Evolutionary conservation across 1,140 invertebrate species (phyloP).

Genomic region (Zaprionus inermis): DNA sequence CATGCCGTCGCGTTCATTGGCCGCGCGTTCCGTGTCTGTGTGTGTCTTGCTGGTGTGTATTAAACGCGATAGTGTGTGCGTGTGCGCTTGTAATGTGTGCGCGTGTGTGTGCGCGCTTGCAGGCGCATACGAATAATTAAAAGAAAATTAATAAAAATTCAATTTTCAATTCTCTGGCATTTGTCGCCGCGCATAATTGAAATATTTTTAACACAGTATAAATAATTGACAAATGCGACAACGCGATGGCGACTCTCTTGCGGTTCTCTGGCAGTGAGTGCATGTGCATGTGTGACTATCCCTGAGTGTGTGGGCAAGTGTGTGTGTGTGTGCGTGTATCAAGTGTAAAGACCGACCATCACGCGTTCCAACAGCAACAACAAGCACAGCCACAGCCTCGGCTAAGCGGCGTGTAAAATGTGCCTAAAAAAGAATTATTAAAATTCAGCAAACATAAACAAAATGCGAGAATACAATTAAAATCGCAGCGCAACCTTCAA

Average conservation of each 20-base stretch:
- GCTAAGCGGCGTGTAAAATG: conserved; percentile 63
- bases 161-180: conserved; percentile 28
- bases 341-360: conserved; percentile 46
- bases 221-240: conserved; percentile 59
- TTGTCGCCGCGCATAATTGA: conserved; percentile 15
- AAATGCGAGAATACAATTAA: conserved; percentile 39
- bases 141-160: conserved; percentile 43
- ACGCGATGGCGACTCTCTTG: conserved; percentile 9
- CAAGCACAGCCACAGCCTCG: conserved; percentile 7
- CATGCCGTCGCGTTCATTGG: conserved; percentile 47
- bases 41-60: conserved; percentile 40
- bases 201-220: conserved; percentile 12
- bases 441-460: conserved; percentile 76
- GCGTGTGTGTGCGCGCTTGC: background rate
- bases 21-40: conserved; percentile 48
- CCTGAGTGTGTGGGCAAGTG: conserved; percentile 28
- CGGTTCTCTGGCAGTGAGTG: conserved; percentile 21
- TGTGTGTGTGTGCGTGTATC: conserved; percentile 20
- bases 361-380: conserved; percentile 52
- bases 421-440: conserved; percentile 66
- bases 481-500: conserved; percentile 54
- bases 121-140: conserved; percentile 31
- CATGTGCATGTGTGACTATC: conserved; percentile 10
- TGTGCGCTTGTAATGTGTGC: conserved; percentile 4
- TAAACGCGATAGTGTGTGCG: background rate